Base-by-base conservation (phyloP, 1,140 invertebrate species). In the Polyergus mexicanus region DNA sequence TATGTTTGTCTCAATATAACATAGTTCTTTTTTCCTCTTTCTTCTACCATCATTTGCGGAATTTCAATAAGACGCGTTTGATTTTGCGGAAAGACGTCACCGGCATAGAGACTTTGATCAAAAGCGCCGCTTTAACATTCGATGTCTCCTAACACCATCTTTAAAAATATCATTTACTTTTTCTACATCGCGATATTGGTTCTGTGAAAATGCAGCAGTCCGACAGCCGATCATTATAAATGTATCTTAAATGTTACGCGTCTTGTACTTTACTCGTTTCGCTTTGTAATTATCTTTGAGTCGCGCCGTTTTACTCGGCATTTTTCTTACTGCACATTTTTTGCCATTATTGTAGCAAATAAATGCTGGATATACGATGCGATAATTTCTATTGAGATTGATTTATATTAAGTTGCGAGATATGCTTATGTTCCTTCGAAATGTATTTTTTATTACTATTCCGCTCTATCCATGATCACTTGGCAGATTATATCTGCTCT, bases 371-470 rank as follows among this genome's bases (percentile, higher is more conserved):
- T 13, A 32, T 44, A 60, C 41, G 68, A 60, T 19, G 38, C n/a
- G 66, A 83, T 74, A 56, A 60, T 74, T 83, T 74, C 28, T 74
- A 51, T 80, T 80, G 62, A 83, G 13, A 60, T 13, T 19, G 78
- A 19, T 60, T 5, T 51, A 51, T 44, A 44, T 47, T 4, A 38
- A 69, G 3, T 51, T 51, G 47, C 38, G 22, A 81, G 22, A 51
- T 58, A 22, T 66, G 25, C 7, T 5, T 35, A 10, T 10, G 3
- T 69, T 25, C 2, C 65, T 22, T 41, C 22, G 77, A 16, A 13
- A 25, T 13, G 25, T 19, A 13, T 60, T 74, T 13, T 83, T 62
- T 74, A 81, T 72, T 72, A 81, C 25, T 19, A 28, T 51, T 38
- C n/a, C 41, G 69, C n/a, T 74, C 25, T 32, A 44, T 72, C 38